phyloP scores from a whole-genome alignment of 1,140 invertebrate species.

The Platorchestia sp. region DNA sequence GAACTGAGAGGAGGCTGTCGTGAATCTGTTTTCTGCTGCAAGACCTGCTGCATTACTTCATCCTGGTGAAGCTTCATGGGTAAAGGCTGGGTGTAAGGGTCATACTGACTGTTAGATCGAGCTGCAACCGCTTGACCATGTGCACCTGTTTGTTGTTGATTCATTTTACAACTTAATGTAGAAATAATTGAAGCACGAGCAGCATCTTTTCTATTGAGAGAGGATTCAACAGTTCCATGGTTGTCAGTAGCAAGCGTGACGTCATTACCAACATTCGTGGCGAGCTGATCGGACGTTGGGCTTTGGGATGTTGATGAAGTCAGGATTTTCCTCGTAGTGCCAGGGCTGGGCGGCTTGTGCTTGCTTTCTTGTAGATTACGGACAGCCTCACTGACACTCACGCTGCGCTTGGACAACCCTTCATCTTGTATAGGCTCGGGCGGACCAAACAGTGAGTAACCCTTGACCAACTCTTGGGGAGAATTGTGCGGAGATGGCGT shows the following conservation, averaged over 20 bases:
- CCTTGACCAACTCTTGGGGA: constrained; percentile 28
- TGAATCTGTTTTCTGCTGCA: constrained; percentile 58
- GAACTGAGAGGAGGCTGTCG: constrained; percentile 48
- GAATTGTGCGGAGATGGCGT: neutral
- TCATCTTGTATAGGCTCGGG: constrained; percentile 65
- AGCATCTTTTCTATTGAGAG: constrained; percentile 57
- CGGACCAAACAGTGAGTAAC: constrained; percentile 57
- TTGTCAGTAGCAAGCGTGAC: neutral
- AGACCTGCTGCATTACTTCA: constrained; percentile 61
- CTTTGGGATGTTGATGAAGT: constrained; percentile 67
- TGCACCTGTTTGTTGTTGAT: neutral
- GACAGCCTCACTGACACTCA: constrained; percentile 88
- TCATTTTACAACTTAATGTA: constrained; percentile 79
- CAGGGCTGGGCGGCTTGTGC: constrained; percentile 88
- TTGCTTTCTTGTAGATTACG: constrained; percentile 86
- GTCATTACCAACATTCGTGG: neutral
- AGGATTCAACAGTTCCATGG: constrained; percentile 60
- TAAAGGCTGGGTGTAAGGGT: constrained; percentile 50
- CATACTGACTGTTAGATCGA: constrained; percentile 57
- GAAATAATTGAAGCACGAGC: constrained; percentile 74
- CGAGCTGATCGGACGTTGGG: constrained; percentile 29
- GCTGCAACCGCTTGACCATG: constrained; percentile 19
- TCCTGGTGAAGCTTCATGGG: constrained; percentile 54
- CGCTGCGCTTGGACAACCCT: constrained; percentile 62
- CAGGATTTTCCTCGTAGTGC: constrained; percentile 77